phyloP scores from a whole-genome alignment of 1,140 invertebrate genomes.

The Drosophila trapezifrons region DNA sequence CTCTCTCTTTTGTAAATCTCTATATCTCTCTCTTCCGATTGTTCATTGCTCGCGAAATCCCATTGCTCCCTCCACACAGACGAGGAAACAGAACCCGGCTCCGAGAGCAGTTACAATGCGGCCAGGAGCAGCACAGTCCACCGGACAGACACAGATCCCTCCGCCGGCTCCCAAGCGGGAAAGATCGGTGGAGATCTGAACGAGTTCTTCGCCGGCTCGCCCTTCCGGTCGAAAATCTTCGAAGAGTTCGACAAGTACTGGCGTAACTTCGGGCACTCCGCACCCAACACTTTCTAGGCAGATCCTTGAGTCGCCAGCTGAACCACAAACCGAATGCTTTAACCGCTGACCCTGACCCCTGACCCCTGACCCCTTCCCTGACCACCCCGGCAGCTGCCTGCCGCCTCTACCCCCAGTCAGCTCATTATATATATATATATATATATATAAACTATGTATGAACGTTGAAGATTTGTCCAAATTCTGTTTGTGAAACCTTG shows the following conservation, averaged over 20 bases:
- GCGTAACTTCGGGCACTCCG: slow-evolving; percentile 71
- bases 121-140: slow-evolving; percentile 25
- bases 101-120: neutral
- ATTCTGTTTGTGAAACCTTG: slow-evolving; percentile 56
- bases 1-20: slow-evolving; percentile 39
- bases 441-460: slow-evolving; percentile 23
- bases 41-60: slow-evolving; percentile 54
- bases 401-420: slow-evolving; percentile 37
- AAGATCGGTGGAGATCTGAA: slow-evolving; percentile 58
- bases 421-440: slow-evolving; percentile 22
- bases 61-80: slow-evolving; percentile 60
- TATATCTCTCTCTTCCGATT: slow-evolving; percentile 44
- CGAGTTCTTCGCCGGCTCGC: slow-evolving; percentile 74
- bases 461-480: slow-evolving; percentile 24
- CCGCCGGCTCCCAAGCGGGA: slow-evolving; percentile 40
- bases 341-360: slow-evolving; percentile 1
- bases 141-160: slow-evolving; percentile 30
- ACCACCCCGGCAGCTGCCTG: slow-evolving; percentile 56
- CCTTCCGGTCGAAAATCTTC: slow-evolving; percentile 74
- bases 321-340: slow-evolving; percentile 64
- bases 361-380: neutral
- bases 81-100: slow-evolving; percentile 48
- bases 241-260: slow-evolving; percentile 82
- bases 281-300: slow-evolving; percentile 50
- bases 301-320: slow-evolving; percentile 46